A percentile compares a stretch with the other conserved stretches of the same genome.
Conservation (phyloP, 2,888 invertebrate species). For the Tetheella fluctuosa region DNA sequence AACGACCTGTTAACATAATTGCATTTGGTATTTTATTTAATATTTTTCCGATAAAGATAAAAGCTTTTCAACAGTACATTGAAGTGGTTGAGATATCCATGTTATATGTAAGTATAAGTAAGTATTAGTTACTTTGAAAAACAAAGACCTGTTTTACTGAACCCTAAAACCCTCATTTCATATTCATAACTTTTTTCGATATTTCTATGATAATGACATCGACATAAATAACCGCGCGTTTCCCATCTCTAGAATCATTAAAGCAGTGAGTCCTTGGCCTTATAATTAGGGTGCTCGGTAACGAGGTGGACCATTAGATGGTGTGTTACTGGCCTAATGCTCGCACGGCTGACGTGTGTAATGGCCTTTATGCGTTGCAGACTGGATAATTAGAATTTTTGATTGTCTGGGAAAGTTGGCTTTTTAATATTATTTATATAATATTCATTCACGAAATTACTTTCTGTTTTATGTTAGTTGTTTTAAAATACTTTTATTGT, state of each 20-base stretch:
- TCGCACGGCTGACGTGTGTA: constrained; percentile 53
- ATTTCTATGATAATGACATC: constrained; percentile 48
- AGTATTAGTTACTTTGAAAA: too few relatives aligned
- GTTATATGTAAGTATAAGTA: too few relatives aligned
- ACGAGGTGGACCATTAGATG: constrained; percentile 59
- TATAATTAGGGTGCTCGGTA: constrained; percentile 63
- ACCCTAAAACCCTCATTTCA: constrained; percentile 20
- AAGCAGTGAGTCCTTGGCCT: constrained; percentile 48
- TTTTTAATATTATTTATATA: constrained; percentile 23
- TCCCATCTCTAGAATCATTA: constrained; percentile 43
- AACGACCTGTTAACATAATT: too few relatives aligned
- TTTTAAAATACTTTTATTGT: neutral
- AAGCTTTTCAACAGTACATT: too few relatives aligned
- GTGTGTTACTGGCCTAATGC: constrained; percentile 64
- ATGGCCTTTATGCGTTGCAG: constrained; percentile 46
- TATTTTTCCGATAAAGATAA: too few relatives aligned
- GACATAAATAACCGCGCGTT: constrained; percentile 36
- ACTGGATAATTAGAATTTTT: constrained; percentile 34
- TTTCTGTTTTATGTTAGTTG: neutral
- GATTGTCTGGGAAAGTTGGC: constrained; percentile 16
- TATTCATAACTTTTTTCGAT: constrained; percentile 17
- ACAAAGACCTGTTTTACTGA: neutral
- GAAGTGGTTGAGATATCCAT: too few relatives aligned
- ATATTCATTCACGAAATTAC: constrained; percentile 4
- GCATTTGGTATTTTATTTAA: too few relatives aligned